Conservation (phyloP, 2,888 invertebrate species). For the Clivina fossor region DNA sequence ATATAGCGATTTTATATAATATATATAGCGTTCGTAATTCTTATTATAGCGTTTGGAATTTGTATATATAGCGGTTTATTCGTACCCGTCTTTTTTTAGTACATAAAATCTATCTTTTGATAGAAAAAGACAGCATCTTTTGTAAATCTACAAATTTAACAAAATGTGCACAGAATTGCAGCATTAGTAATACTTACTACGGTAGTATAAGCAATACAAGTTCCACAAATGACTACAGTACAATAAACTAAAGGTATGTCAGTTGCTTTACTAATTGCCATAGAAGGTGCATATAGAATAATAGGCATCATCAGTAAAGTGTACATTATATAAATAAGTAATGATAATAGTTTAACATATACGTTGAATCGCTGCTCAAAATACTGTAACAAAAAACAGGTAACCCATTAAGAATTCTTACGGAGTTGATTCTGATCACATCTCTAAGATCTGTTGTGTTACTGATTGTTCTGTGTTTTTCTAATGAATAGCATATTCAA, state of each 20-base stretch:
- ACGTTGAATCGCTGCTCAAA: constrained; percentile 18
- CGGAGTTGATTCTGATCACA: too few species aligned
- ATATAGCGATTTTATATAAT: too few species aligned
- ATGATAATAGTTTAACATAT: constrained; percentile 11
- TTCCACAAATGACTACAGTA: constrained; percentile 10
- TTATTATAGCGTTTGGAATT: too few species aligned
- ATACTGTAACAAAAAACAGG: constrained; percentile 7
- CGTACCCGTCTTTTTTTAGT: too few species aligned
- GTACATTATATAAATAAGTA: constrained; percentile 20
- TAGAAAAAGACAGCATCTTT: too few species aligned
- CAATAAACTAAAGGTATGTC: constrained; percentile 10
- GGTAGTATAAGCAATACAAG: constrained; percentile 22
- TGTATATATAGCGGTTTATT: too few species aligned
- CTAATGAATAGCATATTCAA: too few species aligned
- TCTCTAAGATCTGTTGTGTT: too few species aligned
- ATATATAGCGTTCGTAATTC: too few species aligned
- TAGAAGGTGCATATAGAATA: constrained; percentile 14
- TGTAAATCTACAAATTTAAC: background rate
- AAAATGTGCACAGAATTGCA: background rate
- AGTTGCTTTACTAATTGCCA: constrained; percentile 16
- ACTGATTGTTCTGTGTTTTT: too few species aligned
- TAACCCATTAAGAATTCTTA: too few species aligned
- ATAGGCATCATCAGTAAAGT: constrained; percentile 24
- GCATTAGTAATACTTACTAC: constrained; percentile 12
- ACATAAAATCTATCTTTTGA: too few species aligned